phyloP scores from a whole-genome alignment of 2,797 vertebrate genomes.

The Chloroceryle inda region DNA sequence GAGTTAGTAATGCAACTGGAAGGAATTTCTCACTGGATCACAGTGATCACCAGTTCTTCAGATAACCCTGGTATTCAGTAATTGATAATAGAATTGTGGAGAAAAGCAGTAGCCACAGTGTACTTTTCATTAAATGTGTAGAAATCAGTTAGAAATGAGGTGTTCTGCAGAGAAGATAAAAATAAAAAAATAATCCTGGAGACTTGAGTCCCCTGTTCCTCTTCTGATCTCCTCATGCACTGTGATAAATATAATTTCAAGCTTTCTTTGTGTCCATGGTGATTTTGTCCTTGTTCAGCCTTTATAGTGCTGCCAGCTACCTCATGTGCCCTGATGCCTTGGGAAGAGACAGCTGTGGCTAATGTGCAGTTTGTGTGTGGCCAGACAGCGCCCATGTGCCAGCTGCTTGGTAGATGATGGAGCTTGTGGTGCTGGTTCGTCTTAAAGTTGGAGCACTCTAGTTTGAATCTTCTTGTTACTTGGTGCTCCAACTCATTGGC shows the following conservation, averaged over 20 bases:
- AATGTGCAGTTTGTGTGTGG: neutral
- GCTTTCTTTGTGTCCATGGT: neutral
- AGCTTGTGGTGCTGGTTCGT: neutral
- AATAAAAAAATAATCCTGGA: neutral
- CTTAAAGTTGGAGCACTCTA: accelerated
- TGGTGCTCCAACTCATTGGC: too few relatives aligned
- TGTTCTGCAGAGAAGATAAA: neutral
- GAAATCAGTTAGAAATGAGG: neutral
- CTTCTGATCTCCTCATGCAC: neutral
- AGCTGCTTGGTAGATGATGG: accelerated
- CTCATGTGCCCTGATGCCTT: accelerated
- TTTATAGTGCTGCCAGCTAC: neutral
- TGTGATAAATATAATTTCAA: neutral
- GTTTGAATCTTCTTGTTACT: neutral
- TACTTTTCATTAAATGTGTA: neutral
- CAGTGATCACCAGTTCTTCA: neutral
- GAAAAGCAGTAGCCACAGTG: neutral
- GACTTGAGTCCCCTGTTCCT: neutral
- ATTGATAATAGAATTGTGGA: neutral
- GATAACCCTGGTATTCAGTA: neutral
- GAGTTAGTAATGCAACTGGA: neutral
- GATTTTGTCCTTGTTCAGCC: neutral
- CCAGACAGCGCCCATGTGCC: accelerated
- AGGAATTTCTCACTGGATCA: neutral
- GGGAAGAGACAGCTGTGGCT: neutral